Conservation (phyloP, 2,888 invertebrate species). For the Lymantria monacha region DNA sequence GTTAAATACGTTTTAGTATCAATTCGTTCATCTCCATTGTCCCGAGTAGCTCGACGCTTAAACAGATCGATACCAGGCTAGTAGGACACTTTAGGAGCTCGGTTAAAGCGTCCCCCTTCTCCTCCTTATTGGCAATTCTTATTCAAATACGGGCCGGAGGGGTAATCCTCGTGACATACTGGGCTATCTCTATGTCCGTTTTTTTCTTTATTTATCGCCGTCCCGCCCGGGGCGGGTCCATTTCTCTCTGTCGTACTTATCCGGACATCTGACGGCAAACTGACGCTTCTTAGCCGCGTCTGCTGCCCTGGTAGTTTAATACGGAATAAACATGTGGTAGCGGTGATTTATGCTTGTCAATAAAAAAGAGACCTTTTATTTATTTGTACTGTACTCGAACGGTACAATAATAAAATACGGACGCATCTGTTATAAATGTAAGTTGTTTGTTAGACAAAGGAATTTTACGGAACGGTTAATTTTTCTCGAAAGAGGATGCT, state of each 20-base stretch:
- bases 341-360: slow-evolving; percentile 41
- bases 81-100: slow-evolving; percentile 55
- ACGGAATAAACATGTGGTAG: slow-evolving; percentile 40
- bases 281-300: slow-evolving; percentile 64
- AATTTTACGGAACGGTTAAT: slow-evolving; percentile 4
- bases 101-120: slow-evolving; percentile 50
- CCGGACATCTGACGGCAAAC: slow-evolving; percentile 71
- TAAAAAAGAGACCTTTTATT: slow-evolving; percentile 18
- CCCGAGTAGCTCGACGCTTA: slow-evolving; percentile 31
- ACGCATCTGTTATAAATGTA: neutral
- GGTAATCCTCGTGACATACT: slow-evolving; percentile 75
- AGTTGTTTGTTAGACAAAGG: slow-evolving; percentile 1
- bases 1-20: neutral
- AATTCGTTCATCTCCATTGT: slow-evolving; percentile 12
- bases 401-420: neutral
- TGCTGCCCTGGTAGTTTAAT: slow-evolving; percentile 51
- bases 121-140: slow-evolving; percentile 74
- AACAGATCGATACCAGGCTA: slow-evolving; percentile 61
- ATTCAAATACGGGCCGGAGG: slow-evolving; percentile 71
- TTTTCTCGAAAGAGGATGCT: slow-evolving; percentile 3
- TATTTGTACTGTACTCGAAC: slow-evolving; percentile 6
- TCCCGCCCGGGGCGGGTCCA: slow-evolving; percentile 60
- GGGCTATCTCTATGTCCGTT: slow-evolving; percentile 68
- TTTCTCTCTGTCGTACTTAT: slow-evolving; percentile 78
- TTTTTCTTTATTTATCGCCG: slow-evolving; percentile 73